Base-by-base conservation (phyloP, 2,113 vertebrate genomes). In the Trichomycterus rosablanca region DNA sequence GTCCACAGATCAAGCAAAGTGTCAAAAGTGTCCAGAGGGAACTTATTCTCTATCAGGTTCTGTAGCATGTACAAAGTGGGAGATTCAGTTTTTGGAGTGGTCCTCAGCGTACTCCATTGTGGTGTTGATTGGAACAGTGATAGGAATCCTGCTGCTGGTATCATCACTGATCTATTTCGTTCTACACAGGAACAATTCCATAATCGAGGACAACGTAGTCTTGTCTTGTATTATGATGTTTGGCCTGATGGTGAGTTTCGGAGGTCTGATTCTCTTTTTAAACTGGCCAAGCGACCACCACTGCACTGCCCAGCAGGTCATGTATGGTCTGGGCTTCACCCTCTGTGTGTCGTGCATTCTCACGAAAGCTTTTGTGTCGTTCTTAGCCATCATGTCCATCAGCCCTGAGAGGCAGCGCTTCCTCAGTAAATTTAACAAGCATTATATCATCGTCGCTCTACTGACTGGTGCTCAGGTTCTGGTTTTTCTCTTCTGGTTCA, bases 311-410 rank as follows among this genome's bases (percentile, higher is more conserved):
- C 83, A 78, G 12, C 83, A 87, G 59, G 52, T 76, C 8, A 54
- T 81, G 59, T 85, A 82, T 18, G 79, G 74, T 3, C 61, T 88
- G 22, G 79, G 83, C 48, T 88, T 85, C 61, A 83, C 81, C n/a
- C 53, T 84, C 18, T 81, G 77, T 34, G 66, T 88, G 7, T 81
- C 86, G 24, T 86, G 81, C 43, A 71, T 84, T 18, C 68, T 86
- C 2, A 68, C 80, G 11, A 84, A 80, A 44, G 78, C 80, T n/a
- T 77, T 63, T 28, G 53, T 71, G 2, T 79, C 73, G 5, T 79
- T 85, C 32, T 22, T 82, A 49, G 76, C 48, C 7, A 81, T 80
- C 62, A 67, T 80, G 53, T 66, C 71, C 19, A 78, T 73, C 16
- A 66, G 79, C 35, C 74, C 52, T 5, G 15, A 26, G 2, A 73